Evolutionary conservation across 1,140 invertebrate species (phyloP).

Genomic region (Pteromalus puparum): DNA sequence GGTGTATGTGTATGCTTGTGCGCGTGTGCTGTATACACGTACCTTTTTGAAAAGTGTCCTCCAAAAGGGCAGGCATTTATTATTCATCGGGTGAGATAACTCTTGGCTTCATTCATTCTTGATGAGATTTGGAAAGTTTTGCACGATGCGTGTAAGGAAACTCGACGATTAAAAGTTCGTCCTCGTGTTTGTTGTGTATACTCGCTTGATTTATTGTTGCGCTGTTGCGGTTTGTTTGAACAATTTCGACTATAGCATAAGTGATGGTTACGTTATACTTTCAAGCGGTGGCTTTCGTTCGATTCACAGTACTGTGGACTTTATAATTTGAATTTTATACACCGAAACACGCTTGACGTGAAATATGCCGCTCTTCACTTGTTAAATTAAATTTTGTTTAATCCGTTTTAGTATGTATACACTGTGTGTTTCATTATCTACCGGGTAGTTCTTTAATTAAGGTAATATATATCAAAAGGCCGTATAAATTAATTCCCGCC

Average conservation of each 20-base stretch:
- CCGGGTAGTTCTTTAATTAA: not conserved
- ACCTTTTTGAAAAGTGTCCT: slow-evolving; percentile 12
- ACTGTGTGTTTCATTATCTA: too few relatives aligned
- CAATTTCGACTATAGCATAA: too few relatives aligned
- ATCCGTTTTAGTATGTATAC: not conserved
- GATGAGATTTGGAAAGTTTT: slow-evolving; percentile 26
- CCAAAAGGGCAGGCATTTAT: not conserved
- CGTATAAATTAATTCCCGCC: not conserved
- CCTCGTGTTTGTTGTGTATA: not conserved
- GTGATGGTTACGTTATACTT: too few relatives aligned
- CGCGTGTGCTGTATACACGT: not conserved
- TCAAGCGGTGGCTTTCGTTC: too few relatives aligned
- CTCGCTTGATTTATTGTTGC: too few relatives aligned
- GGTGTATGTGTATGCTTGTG: not conserved
- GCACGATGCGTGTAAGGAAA: not conserved
- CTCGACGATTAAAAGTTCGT: slow-evolving; percentile 6
- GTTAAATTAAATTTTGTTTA: not conserved
- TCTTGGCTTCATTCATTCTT: slow-evolving; percentile 37
- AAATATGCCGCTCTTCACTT: not conserved
- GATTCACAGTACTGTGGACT: too few relatives aligned
- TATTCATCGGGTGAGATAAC: slow-evolving; percentile 40
- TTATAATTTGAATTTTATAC: too few relatives aligned
- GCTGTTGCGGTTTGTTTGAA: too few relatives aligned
- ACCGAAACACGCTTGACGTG: too few relatives aligned
- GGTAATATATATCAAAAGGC: not conserved